Evolutionary conservation across 2,888 invertebrate species (phyloP), one percentile per base, ranked within the genome.

Genomic region (Ditula angustiorana): DNA sequence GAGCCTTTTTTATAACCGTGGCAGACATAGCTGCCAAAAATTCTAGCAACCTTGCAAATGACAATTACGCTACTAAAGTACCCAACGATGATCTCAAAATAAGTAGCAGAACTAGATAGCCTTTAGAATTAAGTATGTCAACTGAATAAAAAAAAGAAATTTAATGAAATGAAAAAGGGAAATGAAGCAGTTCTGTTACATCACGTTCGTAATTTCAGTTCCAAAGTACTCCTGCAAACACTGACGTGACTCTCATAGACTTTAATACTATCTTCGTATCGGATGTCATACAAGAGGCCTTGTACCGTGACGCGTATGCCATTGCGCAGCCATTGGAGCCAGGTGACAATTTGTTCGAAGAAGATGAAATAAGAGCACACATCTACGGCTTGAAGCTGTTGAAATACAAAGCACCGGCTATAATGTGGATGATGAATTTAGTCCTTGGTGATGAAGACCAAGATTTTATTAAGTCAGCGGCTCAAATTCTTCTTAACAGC

Each of bases 211-310:
- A 21, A 58, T 79, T 75, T 52, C 70, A 86, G 86, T 86, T 85
- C 58, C 83, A 90, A 79, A 65, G 67, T 0, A 73, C 77, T 11
- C 30, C 71, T 0, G 5, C 56, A 0, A 77, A 71, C 0, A 46
- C 53, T 5, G 84, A 85, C 46, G 66, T 75, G 0, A 74, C 78
- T 2, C 70, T 83, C 2, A 61, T 92, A 0, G 92, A 92, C 41
- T 74, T 86, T 11, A 77, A 90, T 33, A 82, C 88, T 0, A 69
- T 92, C 49, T 92, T 92, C 49, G 80, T 85, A 7, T 79, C 86
- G 1, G 91, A 92, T 16, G 69, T 92, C 0, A 84, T 92, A 10
- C 91, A 90, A 79, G 91, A 92, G 57, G 83, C 87, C 68, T 71
- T 92, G 5, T 75, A 83, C 0, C 74, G 72, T 2, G 92, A 92